phyloP scores from a whole-genome alignment of 2,888 invertebrate species.

The Trissoscelio sp. region DNA sequence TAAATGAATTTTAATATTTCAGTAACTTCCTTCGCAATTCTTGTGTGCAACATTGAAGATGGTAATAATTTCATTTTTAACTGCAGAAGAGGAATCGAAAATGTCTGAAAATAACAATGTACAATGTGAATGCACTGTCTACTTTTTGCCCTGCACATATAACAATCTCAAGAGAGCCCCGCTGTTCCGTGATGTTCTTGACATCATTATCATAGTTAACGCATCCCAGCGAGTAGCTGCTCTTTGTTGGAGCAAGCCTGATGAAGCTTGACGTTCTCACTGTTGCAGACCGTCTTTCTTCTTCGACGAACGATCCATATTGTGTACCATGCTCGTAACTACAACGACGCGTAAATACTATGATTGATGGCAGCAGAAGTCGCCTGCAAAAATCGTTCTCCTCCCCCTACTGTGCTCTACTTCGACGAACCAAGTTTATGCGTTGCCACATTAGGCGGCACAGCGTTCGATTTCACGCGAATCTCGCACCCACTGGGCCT shows the following conservation, averaged over 20 bases:
- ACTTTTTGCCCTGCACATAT: conserved; percentile 51
- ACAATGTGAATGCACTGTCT: background rate
- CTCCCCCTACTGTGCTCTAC: conserved; percentile 37
- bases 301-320: conserved; percentile 74
- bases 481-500: no score
- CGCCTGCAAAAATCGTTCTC: conserved; percentile 74
- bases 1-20: no score
- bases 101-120: background rate
- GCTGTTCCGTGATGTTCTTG: conserved; percentile 42
- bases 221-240: conserved; percentile 52
- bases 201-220: conserved; percentile 51
- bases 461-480: no score
- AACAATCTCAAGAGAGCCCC: conserved; percentile 34
- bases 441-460: no score
- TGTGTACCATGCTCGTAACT: conserved; percentile 67
- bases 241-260: conserved; percentile 61
- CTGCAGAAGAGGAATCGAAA: background rate
- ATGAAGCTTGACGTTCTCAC: conserved; percentile 67
- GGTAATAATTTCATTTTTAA: background rate
- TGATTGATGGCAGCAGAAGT: conserved; percentile 75
- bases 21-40: no score
- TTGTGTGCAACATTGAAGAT: no score
- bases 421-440: conserved; percentile 49
- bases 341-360: conserved; percentile 75
- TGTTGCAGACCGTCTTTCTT: conserved; percentile 71